Evolutionary conservation across 2,888 invertebrate genomes (phyloP), one percentile per base, ranked within the genome.

Genomic region (Oscheius sp.): DNA sequence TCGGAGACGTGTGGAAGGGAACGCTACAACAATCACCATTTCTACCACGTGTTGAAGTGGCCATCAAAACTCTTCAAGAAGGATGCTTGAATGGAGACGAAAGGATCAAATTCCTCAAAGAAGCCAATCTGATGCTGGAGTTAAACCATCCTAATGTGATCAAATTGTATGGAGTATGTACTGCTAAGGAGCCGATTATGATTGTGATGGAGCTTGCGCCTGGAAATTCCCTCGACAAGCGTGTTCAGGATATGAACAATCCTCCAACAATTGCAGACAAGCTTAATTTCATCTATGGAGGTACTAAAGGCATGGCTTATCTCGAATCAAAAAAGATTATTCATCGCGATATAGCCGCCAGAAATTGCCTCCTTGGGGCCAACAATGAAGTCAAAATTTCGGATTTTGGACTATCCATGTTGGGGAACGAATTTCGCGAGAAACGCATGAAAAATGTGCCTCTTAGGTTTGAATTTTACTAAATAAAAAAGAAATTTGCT

Each of bases 71-170:
- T 29, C 67, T 80, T 29, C 70, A 71, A 25, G 96, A 96, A 89
- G 95, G 95, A 87, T 89, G 96, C 86, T 90, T 94, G 66, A 93
- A 96, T 93, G 93, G 94, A 82, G 94, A 93, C 79, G 95, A 95
- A 88, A 94, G 95, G 0, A 93, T 94, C 76, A 95, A 96, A 88
- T 96, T 97, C 89, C 89, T 97, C 65, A 96, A 96, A 88, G 96
- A 97, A 88, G 96, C 96, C 0, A 94, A 93, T 10, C 94, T 95
- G 76, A 96, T 97, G 96, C 95, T 96, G 88, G 92, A 93, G 72
- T 94, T 96, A 79, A 95, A 96, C 87, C 95, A 96, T 87, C 93
- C 94, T 70, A 94, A 95, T 87, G 95, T 97, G 80, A 95, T 96
- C 4, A 90, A 94, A 17, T 89, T 97, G 70, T 96, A 95, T 87